These are phyloP conservation scores for Metridium senile DNA, from an alignment of 92 coral and sea anemone genomes.

Conservation along the genomic window DNA sequence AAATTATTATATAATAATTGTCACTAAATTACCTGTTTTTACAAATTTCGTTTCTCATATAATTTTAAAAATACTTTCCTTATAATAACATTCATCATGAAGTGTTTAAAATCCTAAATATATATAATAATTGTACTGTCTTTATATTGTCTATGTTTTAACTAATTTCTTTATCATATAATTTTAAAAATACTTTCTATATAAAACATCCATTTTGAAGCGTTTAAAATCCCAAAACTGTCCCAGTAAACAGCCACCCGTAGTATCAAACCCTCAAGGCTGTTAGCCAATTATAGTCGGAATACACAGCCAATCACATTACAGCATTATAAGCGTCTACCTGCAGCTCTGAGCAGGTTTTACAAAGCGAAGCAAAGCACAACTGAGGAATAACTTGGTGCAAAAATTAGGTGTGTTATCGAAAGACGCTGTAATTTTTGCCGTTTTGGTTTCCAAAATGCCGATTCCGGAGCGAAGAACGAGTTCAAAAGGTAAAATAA, in stretches of 20 bases:
- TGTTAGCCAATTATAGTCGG: slow-evolving; percentile 24
- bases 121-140: too few species aligned
- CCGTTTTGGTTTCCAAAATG: slow-evolving; percentile 44
- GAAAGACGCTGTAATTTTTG: slow-evolving; percentile 21
- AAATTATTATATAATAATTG: too few species aligned
- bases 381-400: slow-evolving; percentile 7
- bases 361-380: slow-evolving; percentile 4
- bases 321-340: slow-evolving; percentile 27
- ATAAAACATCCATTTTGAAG: too few species aligned
- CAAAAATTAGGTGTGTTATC: slow-evolving; percentile 24
- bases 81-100: background rate
- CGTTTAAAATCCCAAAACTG: slow-evolving; percentile 6
- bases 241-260: slow-evolving; percentile 50
- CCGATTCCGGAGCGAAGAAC: slow-evolving; percentile 75
- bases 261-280: slow-evolving; percentile 1
- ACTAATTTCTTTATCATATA: too few species aligned
- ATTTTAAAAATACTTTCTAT: too few species aligned
- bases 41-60: too few species aligned
- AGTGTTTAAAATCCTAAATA: background rate
- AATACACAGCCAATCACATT: slow-evolving; percentile 23
- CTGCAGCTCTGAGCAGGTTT: slow-evolving; percentile 26
- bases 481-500: slow-evolving; percentile 65
- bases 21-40: background rate
- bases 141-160: too few species aligned
- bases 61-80: too few species aligned